These are phyloP conservation scores for Apomyelois bistriatella DNA, from an alignment of 2,888 invertebrate genomes.

Conservation along the genomic window DNA sequence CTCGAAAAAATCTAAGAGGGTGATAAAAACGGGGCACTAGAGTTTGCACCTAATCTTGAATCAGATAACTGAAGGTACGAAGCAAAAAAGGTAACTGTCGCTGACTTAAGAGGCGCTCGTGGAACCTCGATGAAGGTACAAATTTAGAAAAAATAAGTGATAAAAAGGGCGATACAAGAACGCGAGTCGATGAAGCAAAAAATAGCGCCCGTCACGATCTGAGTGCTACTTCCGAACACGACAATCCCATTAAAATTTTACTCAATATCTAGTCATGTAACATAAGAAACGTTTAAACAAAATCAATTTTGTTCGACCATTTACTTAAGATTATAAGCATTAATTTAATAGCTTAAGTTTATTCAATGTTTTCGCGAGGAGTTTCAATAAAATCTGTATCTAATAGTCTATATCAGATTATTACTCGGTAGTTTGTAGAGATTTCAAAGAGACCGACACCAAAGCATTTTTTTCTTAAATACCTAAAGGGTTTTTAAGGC, in stretches of 20 bases:
- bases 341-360: background rate
- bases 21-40: conserved; percentile 34
- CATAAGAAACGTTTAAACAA: background rate
- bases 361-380: background rate
- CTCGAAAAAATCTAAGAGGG: conserved; percentile 38
- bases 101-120: conserved; percentile 27
- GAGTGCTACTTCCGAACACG: conserved; percentile 58
- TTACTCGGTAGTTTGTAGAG: background rate
- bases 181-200: conserved; percentile 39
- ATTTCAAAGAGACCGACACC: conserved; percentile 4
- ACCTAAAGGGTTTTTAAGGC: conserved; percentile 5
- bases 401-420: background rate
- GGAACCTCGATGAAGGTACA: conserved; percentile 26
- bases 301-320: background rate
- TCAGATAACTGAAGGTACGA: conserved; percentile 53
- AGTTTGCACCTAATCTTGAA: conserved; percentile 63
- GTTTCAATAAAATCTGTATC: background rate
- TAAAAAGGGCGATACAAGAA: conserved; percentile 44
- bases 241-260: conserved; percentile 40
- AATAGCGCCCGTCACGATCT: conserved; percentile 51
- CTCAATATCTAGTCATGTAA: conserved; percentile 21
- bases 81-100: conserved; percentile 53
- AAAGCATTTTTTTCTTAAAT: conserved; percentile 3
- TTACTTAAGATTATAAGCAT: no score
- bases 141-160: conserved; percentile 28